phyloP scores from a whole-genome alignment of 2,797 vertebrate genomes.

The Onychomys torridus region DNA sequence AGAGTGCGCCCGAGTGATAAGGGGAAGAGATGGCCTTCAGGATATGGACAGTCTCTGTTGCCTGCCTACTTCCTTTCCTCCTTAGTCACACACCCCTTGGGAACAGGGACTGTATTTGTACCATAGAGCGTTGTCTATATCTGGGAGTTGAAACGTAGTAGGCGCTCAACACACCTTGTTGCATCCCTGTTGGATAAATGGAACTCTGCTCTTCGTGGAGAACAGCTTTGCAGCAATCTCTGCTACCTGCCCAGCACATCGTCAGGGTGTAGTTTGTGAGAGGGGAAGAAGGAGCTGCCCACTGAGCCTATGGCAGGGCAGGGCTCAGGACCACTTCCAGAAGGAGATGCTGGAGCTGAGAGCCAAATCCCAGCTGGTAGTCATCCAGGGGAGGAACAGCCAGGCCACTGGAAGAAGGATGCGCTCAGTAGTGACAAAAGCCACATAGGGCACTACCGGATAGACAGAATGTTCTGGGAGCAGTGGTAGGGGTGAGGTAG shows the following conservation, averaged over 20 bases:
- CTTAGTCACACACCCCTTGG: not conserved
- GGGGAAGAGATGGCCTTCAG: not conserved
- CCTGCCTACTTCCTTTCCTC: not conserved
- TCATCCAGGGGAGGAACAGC: not conserved
- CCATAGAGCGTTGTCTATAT: fast-evolving
- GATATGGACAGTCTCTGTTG: not conserved
- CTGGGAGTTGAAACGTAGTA: not conserved
- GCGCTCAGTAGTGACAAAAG: not conserved
- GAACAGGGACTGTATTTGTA: not conserved
- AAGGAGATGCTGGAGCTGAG: not conserved
- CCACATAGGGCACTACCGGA: not conserved
- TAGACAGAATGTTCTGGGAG: not conserved
- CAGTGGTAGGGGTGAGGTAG: no score
- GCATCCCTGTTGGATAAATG: not conserved
- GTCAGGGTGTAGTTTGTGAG: not conserved
- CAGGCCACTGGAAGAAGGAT: not conserved
- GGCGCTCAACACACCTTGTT: not conserved
- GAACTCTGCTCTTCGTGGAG: not conserved
- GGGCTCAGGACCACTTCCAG: not conserved
- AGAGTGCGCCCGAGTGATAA: not conserved
- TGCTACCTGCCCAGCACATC: not conserved
- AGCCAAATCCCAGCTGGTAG: not conserved
- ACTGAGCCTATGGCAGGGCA: not conserved
- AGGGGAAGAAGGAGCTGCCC: not conserved
- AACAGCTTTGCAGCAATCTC: not conserved